A percentile compares a stretch with the other conserved stretches of the same genome.
phyloP scores from a whole-genome alignment of 2,888 invertebrate genomes.

The Sinelater perroti region DNA sequence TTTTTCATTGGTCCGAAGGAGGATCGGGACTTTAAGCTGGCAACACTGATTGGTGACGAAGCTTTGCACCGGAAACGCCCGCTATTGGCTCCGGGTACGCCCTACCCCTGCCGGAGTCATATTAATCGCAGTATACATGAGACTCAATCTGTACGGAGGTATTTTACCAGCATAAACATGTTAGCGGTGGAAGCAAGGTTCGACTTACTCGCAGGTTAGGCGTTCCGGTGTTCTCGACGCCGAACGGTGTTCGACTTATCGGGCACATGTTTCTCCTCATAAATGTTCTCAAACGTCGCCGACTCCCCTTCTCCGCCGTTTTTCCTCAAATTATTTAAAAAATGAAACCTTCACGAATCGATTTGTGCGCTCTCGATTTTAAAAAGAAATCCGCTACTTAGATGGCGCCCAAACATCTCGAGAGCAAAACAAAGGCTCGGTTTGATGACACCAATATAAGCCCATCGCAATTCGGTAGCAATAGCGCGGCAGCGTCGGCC shows the following conservation, averaged over 20 bases:
- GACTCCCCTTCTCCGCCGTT: too few species aligned
- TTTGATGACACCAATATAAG: conserved; percentile 28
- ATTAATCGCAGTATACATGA: conserved; percentile 59
- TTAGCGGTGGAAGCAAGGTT: conserved; percentile 59
- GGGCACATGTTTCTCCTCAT: too few species aligned
- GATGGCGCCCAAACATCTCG: too few species aligned
- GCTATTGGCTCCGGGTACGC: conserved; percentile 55
- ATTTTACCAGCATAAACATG: conserved; percentile 62
- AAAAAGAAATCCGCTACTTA: too few species aligned
- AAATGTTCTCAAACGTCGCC: too few species aligned
- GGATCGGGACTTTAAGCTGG: conserved; percentile 52
- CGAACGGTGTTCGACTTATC: too few species aligned
- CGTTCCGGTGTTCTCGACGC: too few species aligned
- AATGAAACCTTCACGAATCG: too few species aligned
- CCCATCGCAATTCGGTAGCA: conserved; percentile 24
- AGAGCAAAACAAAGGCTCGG: too few species aligned
- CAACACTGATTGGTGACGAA: conserved; percentile 56
- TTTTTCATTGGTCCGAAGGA: conserved; percentile 64
- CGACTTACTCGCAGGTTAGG: conserved; percentile 45
- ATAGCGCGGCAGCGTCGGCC: conserved; percentile 26
- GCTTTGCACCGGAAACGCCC: conserved; percentile 55
- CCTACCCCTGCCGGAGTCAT: conserved; percentile 55
- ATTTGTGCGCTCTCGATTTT: too few species aligned
- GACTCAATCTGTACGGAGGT: conserved; percentile 62
- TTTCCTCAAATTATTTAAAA: too few species aligned